Evolutionary conservation across 1,140 invertebrate genomes (phyloP), one percentile per base, ranked within the genome.

Genomic region (Papilio helenus): DNA sequence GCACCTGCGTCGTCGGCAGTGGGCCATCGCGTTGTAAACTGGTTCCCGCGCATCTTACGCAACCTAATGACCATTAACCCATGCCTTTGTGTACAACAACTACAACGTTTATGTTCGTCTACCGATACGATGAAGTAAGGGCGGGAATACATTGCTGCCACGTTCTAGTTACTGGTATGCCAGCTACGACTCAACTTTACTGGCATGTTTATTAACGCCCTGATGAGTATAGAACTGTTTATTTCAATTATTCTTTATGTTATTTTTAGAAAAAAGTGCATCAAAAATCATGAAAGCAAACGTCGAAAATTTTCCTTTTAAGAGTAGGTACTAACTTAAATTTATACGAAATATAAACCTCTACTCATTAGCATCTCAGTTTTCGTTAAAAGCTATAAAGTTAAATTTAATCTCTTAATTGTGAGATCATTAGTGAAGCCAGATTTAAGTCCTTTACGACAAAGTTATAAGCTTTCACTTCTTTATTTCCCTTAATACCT

Each of bases 1-100:
- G 83, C 87, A 90, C 88, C 89, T 89, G 88, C 83, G 73, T 26
- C 20, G 58, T 9, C 81, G 61, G 55, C 86, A 85, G 80, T 88
- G 82, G 84, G 87, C 77, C 83, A 86, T 42, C 81, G 72, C 46
- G 9, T 65, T 26, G 61, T 65, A 80, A 85, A 88, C 86, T 83
- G 86, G 88, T 87, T 85, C 81, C 51, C 49, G 46, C 73, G 46
- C 49, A 55, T 76, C 46, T 76, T 76, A 58, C 81, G 76, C 51
- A 77, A 79, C 72, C 65, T 73, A 49, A 73, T 73, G 42, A 73
- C n/a, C 72, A 73, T 49, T 49, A 73, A 73, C 42, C n/a, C 20
- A 72, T 44, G 44, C 72, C 44, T 49, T 49, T 73, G 18, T 73
- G 46, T 46, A 73, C 44, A 73, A 14, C 9, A 39, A 44, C n/a